Conservation (phyloP, 2,888 invertebrate species). For the Aphrophora alni region DNA sequence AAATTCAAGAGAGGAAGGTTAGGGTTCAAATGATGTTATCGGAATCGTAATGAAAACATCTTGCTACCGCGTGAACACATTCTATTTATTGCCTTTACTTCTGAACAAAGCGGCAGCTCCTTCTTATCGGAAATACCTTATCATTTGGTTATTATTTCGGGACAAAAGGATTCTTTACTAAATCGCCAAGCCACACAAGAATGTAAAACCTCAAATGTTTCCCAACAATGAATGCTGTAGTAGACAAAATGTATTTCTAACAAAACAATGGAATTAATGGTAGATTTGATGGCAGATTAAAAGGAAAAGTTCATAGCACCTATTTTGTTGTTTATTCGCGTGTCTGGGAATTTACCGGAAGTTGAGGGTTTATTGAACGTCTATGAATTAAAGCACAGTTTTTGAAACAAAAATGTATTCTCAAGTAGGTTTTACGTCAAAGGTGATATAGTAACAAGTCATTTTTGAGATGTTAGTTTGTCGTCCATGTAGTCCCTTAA, state of each 20-base stretch:
- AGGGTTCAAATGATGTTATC: not conserved
- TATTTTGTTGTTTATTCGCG: not conserved
- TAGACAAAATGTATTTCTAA: not conserved
- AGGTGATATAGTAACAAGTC: no score
- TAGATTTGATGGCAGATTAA: not conserved
- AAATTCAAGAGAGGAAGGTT: not conserved
- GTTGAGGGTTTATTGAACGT: not conserved
- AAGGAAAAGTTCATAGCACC: not conserved
- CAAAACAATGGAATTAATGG: not conserved
- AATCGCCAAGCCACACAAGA: not conserved
- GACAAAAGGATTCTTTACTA: not conserved
- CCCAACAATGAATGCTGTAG: not conserved
- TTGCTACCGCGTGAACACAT: not conserved
- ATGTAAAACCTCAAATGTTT: not conserved
- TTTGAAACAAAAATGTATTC: no score
- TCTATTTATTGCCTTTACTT: not conserved
- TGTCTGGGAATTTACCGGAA: not conserved
- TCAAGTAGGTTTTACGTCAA: no score
- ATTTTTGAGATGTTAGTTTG: no score
- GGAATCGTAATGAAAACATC: not conserved
- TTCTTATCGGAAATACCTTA: not conserved
- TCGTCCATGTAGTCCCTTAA: no score
- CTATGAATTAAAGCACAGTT: no score
- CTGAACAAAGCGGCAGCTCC: not conserved
- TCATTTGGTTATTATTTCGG: not conserved